Base-by-base conservation (phyloP, 1,140 invertebrate species). In the Solen grandis region DNA sequence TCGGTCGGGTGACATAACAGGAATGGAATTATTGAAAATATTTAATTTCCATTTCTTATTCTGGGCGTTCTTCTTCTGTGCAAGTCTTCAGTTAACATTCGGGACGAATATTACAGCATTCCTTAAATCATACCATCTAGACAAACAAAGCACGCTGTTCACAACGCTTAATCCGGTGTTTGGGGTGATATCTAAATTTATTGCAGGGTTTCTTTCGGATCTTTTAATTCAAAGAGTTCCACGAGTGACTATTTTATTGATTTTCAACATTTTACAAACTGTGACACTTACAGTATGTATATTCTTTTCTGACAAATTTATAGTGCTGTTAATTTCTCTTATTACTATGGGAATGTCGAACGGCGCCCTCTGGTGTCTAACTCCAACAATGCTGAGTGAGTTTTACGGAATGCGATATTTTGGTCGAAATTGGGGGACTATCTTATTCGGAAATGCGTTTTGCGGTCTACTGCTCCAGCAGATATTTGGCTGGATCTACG, bases 331-430 rank as follows among this genome's bases (percentile, higher is more conserved):
- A 5, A 38, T 88, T 1, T 72, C 82, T 25, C 46, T 82, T 2
- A 27, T 87, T 2, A 82, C 83, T 3, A 82, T 88, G 5, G n/a
- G n/a, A n/a, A n/a, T n/a, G n/a, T n/a, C n/a, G n/a, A n/a, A n/a
- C n/a, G n/a, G n/a, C n/a, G n/a, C n/a, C n/a, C n/a, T n/a, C n/a
- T n/a, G n/a, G n/a, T n/a, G n/a, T n/a, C n/a, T n/a, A n/a, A n/a
- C n/a, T n/a, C n/a, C n/a, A n/a, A n/a, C n/a, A n/a, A n/a, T n/a
- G n/a, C n/a, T n/a, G n/a, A n/a, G n/a, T n/a, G 88, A 89, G 57
- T 86, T 86, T 69, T 89, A 87, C 46, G 88, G 88, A 13, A 81
- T 87, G 74, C 82, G 85, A 41, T 88, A 87, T 75, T 89, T 89
- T 59, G 88, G 86, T 14, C 70, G 86, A 5, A 89, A 89, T 72